Evolutionary conservation across 1,140 invertebrate genomes (phyloP).

Genomic region (Dolichoris vasculosae): DNA sequence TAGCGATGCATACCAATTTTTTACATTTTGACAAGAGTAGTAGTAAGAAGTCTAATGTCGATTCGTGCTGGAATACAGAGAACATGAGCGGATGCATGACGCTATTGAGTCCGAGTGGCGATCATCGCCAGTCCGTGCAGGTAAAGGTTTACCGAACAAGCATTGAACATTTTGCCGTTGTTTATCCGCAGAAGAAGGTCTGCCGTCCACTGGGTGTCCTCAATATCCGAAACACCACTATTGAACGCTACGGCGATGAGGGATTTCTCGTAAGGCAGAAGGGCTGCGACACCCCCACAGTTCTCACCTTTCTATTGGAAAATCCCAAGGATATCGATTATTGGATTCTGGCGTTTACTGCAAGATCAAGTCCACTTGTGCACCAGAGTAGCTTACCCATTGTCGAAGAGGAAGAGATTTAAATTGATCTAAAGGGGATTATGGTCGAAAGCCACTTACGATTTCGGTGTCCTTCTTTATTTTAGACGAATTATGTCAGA

Average conservation of each 20-base stretch:
- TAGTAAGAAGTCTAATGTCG: slow-evolving; percentile 62
- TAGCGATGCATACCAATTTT: slow-evolving; percentile 68
- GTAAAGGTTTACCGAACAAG: slow-evolving; percentile 81
- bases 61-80: slow-evolving; percentile 77
- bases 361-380: slow-evolving; percentile 72
- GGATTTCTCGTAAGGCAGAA: slow-evolving; percentile 78
- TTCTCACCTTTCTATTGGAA: slow-evolving; percentile 77
- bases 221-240: slow-evolving; percentile 78
- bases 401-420: slow-evolving; percentile 78
- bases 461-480: background rate
- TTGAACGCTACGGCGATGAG: slow-evolving; percentile 74
- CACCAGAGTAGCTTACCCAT: slow-evolving; percentile 78
- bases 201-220: slow-evolving; percentile 79
- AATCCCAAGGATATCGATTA: slow-evolving; percentile 78
- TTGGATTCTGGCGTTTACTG: slow-evolving; percentile 79
- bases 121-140: slow-evolving; percentile 77
- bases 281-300: slow-evolving; percentile 78
- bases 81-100: slow-evolving; percentile 79
- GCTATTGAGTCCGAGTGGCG: slow-evolving; percentile 76
- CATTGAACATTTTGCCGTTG: slow-evolving; percentile 80
- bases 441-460: slow-evolving; percentile 59
- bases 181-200: slow-evolving; percentile 80
- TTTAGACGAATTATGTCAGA: background rate
- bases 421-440: slow-evolving; percentile 32
- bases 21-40: slow-evolving; percentile 65